Evolutionary conservation across 2,888 invertebrate species (phyloP).

Genomic region (Drosophila stalkeri): DNA sequence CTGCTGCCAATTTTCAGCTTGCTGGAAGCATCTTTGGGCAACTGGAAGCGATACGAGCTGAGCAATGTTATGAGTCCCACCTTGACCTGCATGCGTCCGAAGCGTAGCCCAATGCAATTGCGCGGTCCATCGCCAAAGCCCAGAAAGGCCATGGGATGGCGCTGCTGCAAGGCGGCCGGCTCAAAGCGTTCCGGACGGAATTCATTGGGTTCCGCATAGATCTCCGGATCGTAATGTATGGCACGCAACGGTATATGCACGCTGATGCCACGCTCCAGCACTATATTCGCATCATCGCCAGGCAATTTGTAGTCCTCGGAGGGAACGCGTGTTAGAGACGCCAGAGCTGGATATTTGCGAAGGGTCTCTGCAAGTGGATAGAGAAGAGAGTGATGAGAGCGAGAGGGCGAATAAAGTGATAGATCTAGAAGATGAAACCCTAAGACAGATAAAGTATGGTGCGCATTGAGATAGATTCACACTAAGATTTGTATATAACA

Average conservation of each 20-base stretch:
- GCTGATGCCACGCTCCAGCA: slow-evolving; percentile 79
- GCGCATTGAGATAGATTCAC: no score
- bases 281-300: slow-evolving; percentile 43
- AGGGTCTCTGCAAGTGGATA: slow-evolving; percentile 83
- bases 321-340: slow-evolving; percentile 80
- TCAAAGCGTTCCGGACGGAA: slow-evolving; percentile 85
- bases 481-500: no score
- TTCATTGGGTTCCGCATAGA: slow-evolving; percentile 84
- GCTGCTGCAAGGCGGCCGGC: slow-evolving; percentile 66
- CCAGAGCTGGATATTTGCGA: slow-evolving; percentile 85
- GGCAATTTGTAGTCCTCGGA: slow-evolving; percentile 80
- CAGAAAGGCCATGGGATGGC: slow-evolving; percentile 82
- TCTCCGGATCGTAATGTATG: slow-evolving; percentile 85
- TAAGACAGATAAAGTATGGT: no score
- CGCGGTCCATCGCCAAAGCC: slow-evolving; percentile 84
- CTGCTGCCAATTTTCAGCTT: slow-evolving; percentile 45
- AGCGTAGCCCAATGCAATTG: slow-evolving; percentile 81
- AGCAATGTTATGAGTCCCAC: slow-evolving; percentile 76
- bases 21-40: slow-evolving; percentile 32
- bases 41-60: slow-evolving; percentile 30
- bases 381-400: not conserved
- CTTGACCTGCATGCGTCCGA: slow-evolving; percentile 79
- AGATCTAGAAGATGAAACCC: not conserved
- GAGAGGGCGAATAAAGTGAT: not conserved
- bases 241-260: slow-evolving; percentile 82